Base-by-base conservation (phyloP, 2,888 invertebrate species). In the Palloptera scutellata region DNA sequence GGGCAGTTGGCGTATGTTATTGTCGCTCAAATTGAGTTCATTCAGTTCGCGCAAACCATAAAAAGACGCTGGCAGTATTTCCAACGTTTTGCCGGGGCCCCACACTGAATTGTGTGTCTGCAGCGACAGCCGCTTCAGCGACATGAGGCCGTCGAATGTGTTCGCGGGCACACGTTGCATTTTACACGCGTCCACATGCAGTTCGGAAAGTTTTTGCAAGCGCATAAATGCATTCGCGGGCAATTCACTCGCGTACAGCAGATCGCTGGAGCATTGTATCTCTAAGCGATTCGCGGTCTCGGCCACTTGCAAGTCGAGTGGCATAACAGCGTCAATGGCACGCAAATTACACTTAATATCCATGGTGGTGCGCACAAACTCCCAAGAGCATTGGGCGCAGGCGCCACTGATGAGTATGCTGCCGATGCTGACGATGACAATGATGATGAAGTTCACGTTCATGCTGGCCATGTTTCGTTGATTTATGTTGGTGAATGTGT, bases 61-160 rank as follows among this genome's bases (percentile, higher is more conserved):
- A 79, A 96, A 90, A 72, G 92, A 89, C 76, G 89, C 89, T 72
- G 89, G 85, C 69, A 89, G 88, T 79, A 95, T 84, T 80, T 94
- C 94, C 78, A 96, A 88, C 76, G 89, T 90, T 84, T 91, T 91
- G 48, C 88, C 89, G 72, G 90, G 88, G 68, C 89, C 89, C 94
- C 95, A 95, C 72, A 93, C 91, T 19, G 88, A 88, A 84, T 95
- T 95, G 81, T 90, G 89, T 17, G 94, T 94, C 79, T 91, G 91
- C 63, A 97, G 86, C 68, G 91, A 89, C 55, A 97, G 87, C 76
- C 90, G 90, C 84, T 91, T 92, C 64, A 97, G 87, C 78, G 92
- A 92, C 77, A 88, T 88, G 51, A 96, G 87, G 43, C 94, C 94
- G 78, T 91, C 90, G 82, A 97, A 94, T 19, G 93, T 89, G 75